Base-by-base conservation (phyloP, 2,113 vertebrate species). In the Phaethon lepturus region DNA sequence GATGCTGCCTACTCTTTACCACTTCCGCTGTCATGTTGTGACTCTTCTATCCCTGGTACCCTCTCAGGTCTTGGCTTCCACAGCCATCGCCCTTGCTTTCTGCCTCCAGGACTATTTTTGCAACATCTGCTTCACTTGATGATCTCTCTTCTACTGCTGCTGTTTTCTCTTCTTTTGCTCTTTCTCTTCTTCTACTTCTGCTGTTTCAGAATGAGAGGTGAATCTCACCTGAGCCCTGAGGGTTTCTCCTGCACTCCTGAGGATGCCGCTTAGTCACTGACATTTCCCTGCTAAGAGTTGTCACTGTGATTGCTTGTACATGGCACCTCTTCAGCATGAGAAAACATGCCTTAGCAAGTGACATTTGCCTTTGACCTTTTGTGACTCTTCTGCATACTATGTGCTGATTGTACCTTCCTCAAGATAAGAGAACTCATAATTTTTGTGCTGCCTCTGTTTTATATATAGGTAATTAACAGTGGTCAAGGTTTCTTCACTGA, bases 281-380 rank as follows among this genome's bases (percentile, higher is more conserved):
- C 74, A 64, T 90, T 93, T 82, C 35, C 22, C 33, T 82, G 28
- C 25, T 59, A 67, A n/a, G 26, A 63, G 42, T 52, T 96, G 78
- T 56, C 82, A 52, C n/a, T 86, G 35, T 56, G 59, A 71, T 77
- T 88, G 9, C 63, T 69, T 73, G 19, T 31, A n/a, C 2, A 0
- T 52, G 15, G 9, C 50, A 45, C 62, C 44, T 60, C 53, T 87
- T 76, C 74, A 68, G 31, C 33, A 40, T 55, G n/a, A 94, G 44
- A 66, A 80, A 83, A 74, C 44, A 55, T 47, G 71, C 3, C 29
- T 42, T n/a, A 74, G 11, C 11, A 67, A 90, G 38, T 66, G 63
- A 73, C 14, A 66, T 73, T 90, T 90, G 25, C 63, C 40, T 94
- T 90, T 86, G 66, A 92, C 38, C 12, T 95, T 94, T 76, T 50